These are phyloP conservation scores for Dasysyrphus tricinctus DNA, from an alignment of 2,888 invertebrate species.

Conservation along the genomic window DNA sequence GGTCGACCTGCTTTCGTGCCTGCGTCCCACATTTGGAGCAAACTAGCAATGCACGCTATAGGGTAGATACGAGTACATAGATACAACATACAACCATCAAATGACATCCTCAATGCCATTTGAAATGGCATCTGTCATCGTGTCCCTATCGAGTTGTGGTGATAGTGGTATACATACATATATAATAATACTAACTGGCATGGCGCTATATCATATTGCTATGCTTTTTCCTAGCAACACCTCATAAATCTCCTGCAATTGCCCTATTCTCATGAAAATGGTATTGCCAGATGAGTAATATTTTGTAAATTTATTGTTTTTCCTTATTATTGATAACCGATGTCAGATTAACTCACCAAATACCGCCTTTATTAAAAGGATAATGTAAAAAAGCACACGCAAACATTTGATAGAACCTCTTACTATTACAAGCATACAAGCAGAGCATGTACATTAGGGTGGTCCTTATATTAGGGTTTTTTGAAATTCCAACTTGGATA, in stretches of 20 bases:
- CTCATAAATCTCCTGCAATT: conserved; percentile 53
- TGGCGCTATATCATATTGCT: conserved; percentile 73
- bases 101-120: conserved; percentile 75
- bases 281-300: not conserved
- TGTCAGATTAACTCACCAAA: too few species aligned
- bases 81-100: conserved; percentile 69
- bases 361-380: too few species aligned
- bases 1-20: conserved; percentile 70
- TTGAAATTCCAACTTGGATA: too few species aligned
- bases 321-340: too few species aligned
- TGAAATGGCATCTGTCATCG: conserved; percentile 70
- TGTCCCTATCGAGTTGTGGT: conserved; percentile 38
- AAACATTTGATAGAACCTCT: too few species aligned
- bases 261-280: conserved; percentile 19
- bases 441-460: too few species aligned
- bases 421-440: too few species aligned
- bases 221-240: conserved; percentile 25
- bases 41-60: conserved; percentile 8
- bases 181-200: not conserved
- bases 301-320: too few species aligned
- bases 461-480: too few species aligned
- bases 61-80: conserved; percentile 29
- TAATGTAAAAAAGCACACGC: too few species aligned
- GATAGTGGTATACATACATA: not conserved
- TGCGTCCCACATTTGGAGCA: conserved; percentile 71